A percentile compares a stretch with the other conserved stretches of the same genome.
Evolutionary conservation across 2,888 invertebrate genomes (phyloP).

Genomic region (Sarcophaga rosellei): DNA sequence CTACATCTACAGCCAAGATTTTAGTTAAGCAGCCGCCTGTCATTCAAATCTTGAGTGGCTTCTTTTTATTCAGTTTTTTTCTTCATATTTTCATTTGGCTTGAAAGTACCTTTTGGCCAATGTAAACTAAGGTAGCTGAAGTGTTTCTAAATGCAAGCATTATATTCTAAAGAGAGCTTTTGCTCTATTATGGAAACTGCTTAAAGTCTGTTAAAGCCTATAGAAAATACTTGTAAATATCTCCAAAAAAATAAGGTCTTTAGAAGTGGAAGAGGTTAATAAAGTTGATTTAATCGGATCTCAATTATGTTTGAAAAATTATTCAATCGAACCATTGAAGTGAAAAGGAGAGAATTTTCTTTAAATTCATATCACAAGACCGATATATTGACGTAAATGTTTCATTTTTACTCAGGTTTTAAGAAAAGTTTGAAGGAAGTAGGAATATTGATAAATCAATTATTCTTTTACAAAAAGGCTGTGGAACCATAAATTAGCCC

Average conservation of each 20-base stretch:
- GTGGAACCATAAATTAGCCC: too few relatives aligned
- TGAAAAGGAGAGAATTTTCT: neutral
- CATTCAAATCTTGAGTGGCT: constrained; percentile 22
- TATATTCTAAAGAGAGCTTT: neutral
- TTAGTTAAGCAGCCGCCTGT: neutral
- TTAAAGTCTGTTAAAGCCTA: neutral
- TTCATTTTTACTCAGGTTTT: too few relatives aligned
- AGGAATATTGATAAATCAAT: too few relatives aligned
- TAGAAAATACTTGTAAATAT: neutral
- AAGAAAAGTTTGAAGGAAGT: too few relatives aligned
- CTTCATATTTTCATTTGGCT: neutral
- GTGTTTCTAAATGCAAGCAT: neutral
- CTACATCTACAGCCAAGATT: constrained; percentile 21
- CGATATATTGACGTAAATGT: too few relatives aligned
- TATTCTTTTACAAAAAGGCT: too few relatives aligned
- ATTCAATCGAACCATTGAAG: neutral
- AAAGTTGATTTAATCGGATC: neutral
- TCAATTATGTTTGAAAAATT: neutral
- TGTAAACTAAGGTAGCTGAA: neutral
- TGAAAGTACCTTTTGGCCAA: neutral
- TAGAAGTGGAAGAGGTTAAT: neutral
- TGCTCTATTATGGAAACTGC: neutral
- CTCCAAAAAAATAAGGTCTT: neutral
- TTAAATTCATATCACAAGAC: neutral
- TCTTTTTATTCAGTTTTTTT: neutral